Conservation (phyloP, 35 echinoderm and acorn worm genomes). For the Anneissia japonica region DNA sequence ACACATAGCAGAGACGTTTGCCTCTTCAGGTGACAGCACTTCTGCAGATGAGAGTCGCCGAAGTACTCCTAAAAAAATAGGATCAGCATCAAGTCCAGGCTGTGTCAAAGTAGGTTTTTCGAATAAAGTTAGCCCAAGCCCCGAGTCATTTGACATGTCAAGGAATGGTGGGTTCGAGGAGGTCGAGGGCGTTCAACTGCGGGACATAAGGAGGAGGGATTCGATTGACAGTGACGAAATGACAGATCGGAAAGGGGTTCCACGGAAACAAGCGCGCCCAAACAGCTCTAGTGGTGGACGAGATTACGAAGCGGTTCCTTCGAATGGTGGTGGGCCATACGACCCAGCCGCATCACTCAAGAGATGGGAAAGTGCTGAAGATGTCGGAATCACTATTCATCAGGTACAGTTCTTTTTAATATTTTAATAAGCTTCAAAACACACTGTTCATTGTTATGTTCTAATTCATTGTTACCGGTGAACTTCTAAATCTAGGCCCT, state of each 20-base stretch:
- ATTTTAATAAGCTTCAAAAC: no score
- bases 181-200: neutral
- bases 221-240: neutral
- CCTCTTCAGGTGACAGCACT: neutral
- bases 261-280: neutral
- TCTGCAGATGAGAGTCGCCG: neutral
- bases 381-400: neutral
- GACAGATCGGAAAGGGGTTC: neutral
- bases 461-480: no score
- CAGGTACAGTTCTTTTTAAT: no score
- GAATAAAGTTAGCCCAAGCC: neutral
- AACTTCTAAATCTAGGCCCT: no score
- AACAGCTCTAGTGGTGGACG: neutral
- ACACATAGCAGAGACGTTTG: neutral
- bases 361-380: neutral
- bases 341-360: neutral
- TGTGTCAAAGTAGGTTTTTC: neutral
- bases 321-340: neutral
- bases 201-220: neutral
- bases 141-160: neutral
- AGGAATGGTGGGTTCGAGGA: neutral
- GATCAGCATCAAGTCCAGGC: neutral
- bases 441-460: no score
- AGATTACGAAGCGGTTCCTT: neutral
- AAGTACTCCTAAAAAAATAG: neutral